Base-by-base conservation (phyloP, 2,113 vertebrate genomes). In the Seriola aureovittata region DNA sequence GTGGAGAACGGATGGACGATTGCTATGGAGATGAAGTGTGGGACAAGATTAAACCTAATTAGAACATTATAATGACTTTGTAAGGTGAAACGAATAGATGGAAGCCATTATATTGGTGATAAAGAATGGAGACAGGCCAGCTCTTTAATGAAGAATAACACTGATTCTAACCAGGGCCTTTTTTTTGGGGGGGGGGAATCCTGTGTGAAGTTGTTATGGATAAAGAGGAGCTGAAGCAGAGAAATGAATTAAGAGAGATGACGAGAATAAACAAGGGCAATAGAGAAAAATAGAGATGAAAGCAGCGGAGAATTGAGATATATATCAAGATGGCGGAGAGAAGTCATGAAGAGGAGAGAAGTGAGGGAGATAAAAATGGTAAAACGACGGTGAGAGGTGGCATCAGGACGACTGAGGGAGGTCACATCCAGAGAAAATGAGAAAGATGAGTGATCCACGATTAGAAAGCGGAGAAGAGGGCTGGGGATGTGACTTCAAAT, bases 11-110 rank as follows among this genome's bases (percentile, higher is more conserved):
- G 71, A 81, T 68, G 46, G 81, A 75, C 77, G 58, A 81, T 65
- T 66, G 54, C 66, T 58, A 54, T 81, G 74, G 62, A 85, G 81
- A 80, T 55, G 50, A 75, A 75, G 48, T 57, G 54, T 54, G 58
- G 76, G 79, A 86, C 82, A 25, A 84, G 86, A 90, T 89, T 82
- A 87, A 85, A 89, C 71, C 79, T 85, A 89, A 92, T 89, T 92
- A 89, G 40, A 64, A 60, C 70, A 73, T 85, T 80, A 66, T 87
- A 89, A 89, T 88, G 81, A 88, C 86, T 87, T 79, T 60, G 81
- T 78, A 57, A 75, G 71, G 77, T 77, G 80, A 78, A 78, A 77
- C 52, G 14, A 88, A 82, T 67, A 81, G 80, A 84, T 84, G 80
- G 75, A 77, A 78, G 52, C 70, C 42, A 59, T 85, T 85, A 84